These are phyloP conservation scores for Ciconia stormi DNA, from an alignment of 2,113 vertebrate genomes.

Conservation along the genomic window DNA sequence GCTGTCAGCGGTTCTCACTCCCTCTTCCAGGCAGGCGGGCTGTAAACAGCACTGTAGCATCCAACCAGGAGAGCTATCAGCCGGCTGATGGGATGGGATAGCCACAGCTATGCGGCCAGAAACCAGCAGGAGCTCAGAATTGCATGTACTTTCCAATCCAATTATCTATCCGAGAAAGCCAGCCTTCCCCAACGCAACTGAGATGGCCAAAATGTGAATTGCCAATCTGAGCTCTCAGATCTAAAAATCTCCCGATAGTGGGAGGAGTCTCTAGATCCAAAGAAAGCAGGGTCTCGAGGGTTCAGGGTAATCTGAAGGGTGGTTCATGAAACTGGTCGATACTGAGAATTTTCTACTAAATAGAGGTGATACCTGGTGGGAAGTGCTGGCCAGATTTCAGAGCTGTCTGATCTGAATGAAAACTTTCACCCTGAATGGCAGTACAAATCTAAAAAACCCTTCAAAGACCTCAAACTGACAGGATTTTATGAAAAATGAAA, in stretches of 20 bases:
- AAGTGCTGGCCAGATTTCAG: neutral
- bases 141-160: neutral
- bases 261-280: neutral
- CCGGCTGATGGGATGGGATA: neutral
- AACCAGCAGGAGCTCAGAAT: neutral
- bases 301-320: neutral
- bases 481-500: neutral
- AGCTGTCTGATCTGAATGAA: neutral
- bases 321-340: neutral
- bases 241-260: neutral
- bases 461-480: conserved; percentile 14
- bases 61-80: neutral
- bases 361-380: neutral
- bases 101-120: neutral
- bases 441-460: neutral
- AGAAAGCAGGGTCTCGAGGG: neutral
- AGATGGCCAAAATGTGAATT: neutral
- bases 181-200: neutral
- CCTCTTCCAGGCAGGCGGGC: neutral
- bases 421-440: neutral
- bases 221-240: neutral
- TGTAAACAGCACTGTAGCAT: neutral
- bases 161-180: neutral
- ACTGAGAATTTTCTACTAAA: neutral
- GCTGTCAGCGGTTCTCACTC: rapidly evolving